phyloP scores from a whole-genome alignment of 2,888 invertebrate species.

The Ectemnius continuus region DNA sequence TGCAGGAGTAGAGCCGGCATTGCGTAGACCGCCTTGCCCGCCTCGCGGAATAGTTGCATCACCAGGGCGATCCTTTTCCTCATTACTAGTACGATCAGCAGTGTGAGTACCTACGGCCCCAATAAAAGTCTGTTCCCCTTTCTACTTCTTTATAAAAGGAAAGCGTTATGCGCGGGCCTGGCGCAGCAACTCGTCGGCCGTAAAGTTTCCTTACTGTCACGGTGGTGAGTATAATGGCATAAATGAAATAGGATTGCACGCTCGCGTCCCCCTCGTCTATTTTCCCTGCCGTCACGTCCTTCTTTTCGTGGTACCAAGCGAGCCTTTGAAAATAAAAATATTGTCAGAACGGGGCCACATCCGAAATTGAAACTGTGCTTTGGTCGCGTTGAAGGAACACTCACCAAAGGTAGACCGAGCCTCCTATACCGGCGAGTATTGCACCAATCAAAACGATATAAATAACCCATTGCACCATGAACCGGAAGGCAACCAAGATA shows the following conservation, averaged over 20 bases:
- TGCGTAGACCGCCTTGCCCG: conserved; percentile 82
- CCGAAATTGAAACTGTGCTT: not conserved
- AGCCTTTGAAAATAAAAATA: conserved; percentile 70
- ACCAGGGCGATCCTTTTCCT: conserved; percentile 83
- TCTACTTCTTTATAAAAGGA: not conserved
- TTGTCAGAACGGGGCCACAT: not conserved
- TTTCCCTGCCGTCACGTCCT: conserved; percentile 57
- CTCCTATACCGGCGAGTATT: conserved; percentile 79
- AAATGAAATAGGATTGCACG: conserved; percentile 78
- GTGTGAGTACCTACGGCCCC: conserved; percentile 73
- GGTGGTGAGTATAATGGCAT: conserved; percentile 82
- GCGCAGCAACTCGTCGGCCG: not conserved
- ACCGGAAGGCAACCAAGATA: conserved; percentile 81
- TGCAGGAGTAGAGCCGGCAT: conserved; percentile 83
- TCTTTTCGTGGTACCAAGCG: conserved; percentile 76
- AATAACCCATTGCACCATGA: conserved; percentile 81
- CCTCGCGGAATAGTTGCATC: conserved; percentile 83
- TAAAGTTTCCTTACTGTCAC: conserved; percentile 77
- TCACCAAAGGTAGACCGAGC: conserved; percentile 83
- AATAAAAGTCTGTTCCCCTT: conserved; percentile 1
- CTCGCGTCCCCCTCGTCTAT: conserved; percentile 68
- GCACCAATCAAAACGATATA: conserved; percentile 82
- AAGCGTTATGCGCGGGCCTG: not conserved
- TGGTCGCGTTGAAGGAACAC: too few relatives aligned
- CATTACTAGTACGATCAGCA: conserved; percentile 81